Evolutionary conservation across 2,888 invertebrate genomes (phyloP).

Genomic region (Branchellion lobata): DNA sequence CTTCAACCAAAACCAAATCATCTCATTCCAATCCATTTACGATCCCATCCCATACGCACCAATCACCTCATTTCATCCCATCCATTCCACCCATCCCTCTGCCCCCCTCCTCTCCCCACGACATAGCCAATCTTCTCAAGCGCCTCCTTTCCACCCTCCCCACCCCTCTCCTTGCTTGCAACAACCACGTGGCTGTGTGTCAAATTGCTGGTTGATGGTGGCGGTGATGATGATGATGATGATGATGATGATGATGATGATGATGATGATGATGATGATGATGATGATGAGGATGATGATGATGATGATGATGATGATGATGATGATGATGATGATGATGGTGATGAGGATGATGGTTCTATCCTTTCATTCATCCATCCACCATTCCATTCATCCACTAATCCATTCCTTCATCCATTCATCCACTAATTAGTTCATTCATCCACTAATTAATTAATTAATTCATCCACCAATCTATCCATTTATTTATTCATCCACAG

Average conservation of each 20-base stretch:
- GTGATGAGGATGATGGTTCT: no score
- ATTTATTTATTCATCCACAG: constrained; percentile 9
- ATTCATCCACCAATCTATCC: not conserved
- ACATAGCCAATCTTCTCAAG: constrained; percentile 40
- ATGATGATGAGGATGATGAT: no score
- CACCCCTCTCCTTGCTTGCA: constrained; percentile 37
- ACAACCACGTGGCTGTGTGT: constrained; percentile 28
- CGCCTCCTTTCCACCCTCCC: constrained; percentile 15
- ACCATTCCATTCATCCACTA: no score
- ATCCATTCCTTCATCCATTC: no score
- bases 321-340: no score
- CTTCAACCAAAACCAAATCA: not conserved
- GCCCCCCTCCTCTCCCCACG: constrained; percentile 26
- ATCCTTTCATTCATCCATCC: no score
- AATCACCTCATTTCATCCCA: no score
- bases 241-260: not conserved
- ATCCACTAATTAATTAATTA: no score
- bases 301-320: no score
- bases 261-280: not conserved
- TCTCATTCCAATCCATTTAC: not conserved
- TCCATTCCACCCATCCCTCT: not conserved
- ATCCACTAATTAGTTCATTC: no score
- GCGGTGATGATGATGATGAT: not conserved
- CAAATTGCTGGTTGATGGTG: constrained; percentile 34
- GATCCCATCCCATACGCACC: no score